These are phyloP conservation scores for human (Homo sapiens) DNA, from an alignment of 2,113 vertebrate species.

Conservation along the genomic window GRCh38 chr3:178723001-178723500, in stretches of 20 bases:
- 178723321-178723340: background rate
- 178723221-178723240: background rate
- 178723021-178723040: background rate
- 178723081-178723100: background rate
- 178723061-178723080: background rate
- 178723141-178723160: background rate
- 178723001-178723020: background rate
- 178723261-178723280: background rate
- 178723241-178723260: background rate
- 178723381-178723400: background rate
- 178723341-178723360: background rate
- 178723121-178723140: background rate
- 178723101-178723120: background rate
- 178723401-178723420: background rate
- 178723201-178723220: background rate
- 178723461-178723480: background rate
- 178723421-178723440: background rate
- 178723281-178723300: background rate
- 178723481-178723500: no score
- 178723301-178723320: background rate
- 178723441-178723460: slow-evolving; percentile 10
- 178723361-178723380: background rate
- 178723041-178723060: background rate
- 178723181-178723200: background rate
- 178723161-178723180: background rate